These are phyloP conservation scores for Armadillidium nasatum DNA, from an alignment of 1,140 invertebrate genomes.

Conservation along the genomic window DNA sequence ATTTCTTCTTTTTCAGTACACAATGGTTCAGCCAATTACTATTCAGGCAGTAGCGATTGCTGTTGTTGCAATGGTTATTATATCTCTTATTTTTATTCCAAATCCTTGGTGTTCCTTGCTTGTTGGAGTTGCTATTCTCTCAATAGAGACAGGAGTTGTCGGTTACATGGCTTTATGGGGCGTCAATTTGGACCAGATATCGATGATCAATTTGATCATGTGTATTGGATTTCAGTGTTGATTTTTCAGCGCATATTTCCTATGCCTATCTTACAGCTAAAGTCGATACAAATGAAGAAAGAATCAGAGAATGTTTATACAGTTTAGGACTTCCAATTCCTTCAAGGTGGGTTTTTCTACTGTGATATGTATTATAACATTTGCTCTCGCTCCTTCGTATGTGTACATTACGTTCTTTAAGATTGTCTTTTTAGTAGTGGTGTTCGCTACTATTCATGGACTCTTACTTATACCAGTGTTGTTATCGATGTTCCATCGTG, in stretches of 20 bases:
- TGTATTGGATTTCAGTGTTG: conserved; percentile 94
- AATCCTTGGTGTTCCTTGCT: conserved; percentile 87
- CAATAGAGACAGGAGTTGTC: conserved; percentile 88
- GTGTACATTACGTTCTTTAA: conserved; percentile 97
- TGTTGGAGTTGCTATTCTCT: conserved; percentile 93
- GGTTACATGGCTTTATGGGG: conserved; percentile 95
- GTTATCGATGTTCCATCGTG: conserved; percentile 78
- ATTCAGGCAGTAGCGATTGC: conserved; percentile 89
- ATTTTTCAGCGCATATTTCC: conserved; percentile 95
- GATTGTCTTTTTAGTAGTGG: conserved; percentile 92
- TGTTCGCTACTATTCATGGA: conserved; percentile 89
- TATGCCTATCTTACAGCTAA: conserved; percentile 94
- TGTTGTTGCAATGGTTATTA: conserved; percentile 90
- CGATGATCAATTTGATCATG: conserved; percentile 99
- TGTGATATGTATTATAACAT: conserved; percentile 79
- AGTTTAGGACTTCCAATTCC: conserved; percentile 85
- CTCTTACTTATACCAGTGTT: conserved; percentile 87
- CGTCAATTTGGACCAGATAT: conserved; percentile 92
- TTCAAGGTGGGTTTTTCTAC: conserved; percentile 92
- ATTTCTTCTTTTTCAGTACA: conserved; percentile 65
- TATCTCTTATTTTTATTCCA: conserved; percentile 92
- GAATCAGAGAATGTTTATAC: conserved; percentile 78
- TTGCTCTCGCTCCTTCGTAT: conserved; percentile 86
- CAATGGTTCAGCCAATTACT: conserved; percentile 86
- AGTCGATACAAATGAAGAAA: conserved; percentile 66